Conservation (phyloP, 2,797 vertebrate species). For the Vespertilio murinus region DNA sequence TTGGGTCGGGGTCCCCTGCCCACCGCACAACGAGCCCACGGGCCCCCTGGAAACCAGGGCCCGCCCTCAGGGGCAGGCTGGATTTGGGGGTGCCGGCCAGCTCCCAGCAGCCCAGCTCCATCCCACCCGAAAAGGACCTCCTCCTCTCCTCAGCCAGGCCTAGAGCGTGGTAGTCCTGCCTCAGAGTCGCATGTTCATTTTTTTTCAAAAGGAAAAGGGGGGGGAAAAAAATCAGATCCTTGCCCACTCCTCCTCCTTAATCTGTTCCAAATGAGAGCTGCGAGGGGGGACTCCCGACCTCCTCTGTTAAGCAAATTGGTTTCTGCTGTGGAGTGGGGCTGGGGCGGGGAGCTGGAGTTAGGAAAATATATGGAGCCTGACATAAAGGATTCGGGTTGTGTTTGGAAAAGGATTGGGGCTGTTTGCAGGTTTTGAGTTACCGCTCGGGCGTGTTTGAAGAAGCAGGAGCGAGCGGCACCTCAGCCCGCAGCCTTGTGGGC, state of each 20-base stretch:
- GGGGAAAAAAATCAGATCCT: background rate
- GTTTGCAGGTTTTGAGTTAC: conserved; percentile 73
- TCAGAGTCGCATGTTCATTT: conserved; percentile 65
- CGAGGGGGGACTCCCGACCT: conserved; percentile 52
- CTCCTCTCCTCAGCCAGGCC: conserved; percentile 38
- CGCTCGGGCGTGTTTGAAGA: conserved; percentile 64
- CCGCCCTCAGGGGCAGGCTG: background rate
- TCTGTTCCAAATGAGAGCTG: conserved; percentile 84
- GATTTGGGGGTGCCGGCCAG: background rate
- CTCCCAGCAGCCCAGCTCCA: background rate
- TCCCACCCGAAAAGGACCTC: conserved; percentile 17
- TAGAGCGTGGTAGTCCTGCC: conserved; percentile 62
- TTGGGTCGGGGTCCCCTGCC: background rate
- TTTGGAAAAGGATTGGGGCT: conserved; percentile 73
- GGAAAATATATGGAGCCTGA: conserved; percentile 68
- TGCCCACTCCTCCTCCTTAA: conserved; percentile 69
- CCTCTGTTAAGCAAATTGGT: conserved; percentile 75
- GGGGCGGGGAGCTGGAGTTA: conserved; percentile 61
- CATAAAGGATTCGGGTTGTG: conserved; percentile 58
- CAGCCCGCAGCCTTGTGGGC: background rate
- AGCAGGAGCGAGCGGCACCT: conserved; percentile 76
- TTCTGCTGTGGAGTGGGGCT: conserved; percentile 68
- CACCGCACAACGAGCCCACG: background rate
- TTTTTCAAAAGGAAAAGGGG: background rate
- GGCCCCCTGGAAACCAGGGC: background rate